phyloP scores from a whole-genome alignment of 2,797 vertebrate genomes.

The Chloroceryle amazona region DNA sequence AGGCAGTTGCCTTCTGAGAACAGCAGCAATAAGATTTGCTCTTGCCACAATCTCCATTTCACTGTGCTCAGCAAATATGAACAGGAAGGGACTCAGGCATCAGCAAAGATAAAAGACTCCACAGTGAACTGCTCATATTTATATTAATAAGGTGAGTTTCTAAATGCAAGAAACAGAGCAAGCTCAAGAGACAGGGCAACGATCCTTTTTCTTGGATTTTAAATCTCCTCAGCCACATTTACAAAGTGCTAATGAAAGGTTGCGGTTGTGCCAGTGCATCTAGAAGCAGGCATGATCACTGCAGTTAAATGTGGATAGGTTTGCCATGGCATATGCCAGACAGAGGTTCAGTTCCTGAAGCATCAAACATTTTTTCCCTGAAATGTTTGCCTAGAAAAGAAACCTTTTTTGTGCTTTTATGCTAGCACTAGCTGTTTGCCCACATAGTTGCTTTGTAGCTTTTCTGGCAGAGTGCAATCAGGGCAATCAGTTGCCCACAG shows the following conservation, averaged over 20 bases:
- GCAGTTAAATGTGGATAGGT: not conserved
- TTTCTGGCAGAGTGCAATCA: not conserved
- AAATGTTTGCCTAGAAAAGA: conserved; percentile 12
- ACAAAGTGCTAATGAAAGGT: conserved; percentile 42
- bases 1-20: conserved; percentile 56
- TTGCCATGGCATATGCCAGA: conserved; percentile 8
- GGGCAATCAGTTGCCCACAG: not conserved
- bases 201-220: conserved; percentile 19
- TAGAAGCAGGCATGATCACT: not conserved
- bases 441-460: not conserved
- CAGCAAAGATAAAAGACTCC: conserved; percentile 30
- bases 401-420: not conserved
- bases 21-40: conserved; percentile 8
- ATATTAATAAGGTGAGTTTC: conserved; percentile 31
- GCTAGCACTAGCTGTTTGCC: not conserved
- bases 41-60: conserved; percentile 40
- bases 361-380: not conserved
- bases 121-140: conserved; percentile 20
- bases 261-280: not conserved
- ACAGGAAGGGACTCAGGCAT: conserved; percentile 58
- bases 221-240: conserved; percentile 10
- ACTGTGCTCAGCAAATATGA: conserved; percentile 69
- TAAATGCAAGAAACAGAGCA: conserved; percentile 27
- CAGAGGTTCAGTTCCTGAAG: not conserved
- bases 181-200: not conserved